Evolutionary conservation across 2,113 vertebrate genomes (phyloP).

Genomic region (Climacteris rufus): DNA sequence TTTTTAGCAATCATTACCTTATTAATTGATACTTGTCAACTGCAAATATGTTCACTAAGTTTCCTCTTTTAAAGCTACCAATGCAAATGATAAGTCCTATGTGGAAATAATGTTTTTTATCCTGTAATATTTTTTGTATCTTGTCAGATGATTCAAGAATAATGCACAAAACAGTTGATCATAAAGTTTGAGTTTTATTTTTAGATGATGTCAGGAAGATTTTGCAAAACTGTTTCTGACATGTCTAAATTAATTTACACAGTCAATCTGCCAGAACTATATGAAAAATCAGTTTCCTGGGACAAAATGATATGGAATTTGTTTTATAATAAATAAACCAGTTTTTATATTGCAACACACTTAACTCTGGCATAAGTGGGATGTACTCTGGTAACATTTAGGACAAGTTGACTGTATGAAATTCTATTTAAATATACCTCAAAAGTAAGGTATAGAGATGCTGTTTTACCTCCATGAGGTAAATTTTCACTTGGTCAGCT

Average conservation of each 20-base stretch:
- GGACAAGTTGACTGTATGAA: background rate
- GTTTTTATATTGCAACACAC: background rate
- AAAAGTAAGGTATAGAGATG: background rate
- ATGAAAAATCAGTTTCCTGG: background rate
- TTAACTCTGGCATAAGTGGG: background rate
- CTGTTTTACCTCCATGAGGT: background rate
- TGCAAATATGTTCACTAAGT: background rate
- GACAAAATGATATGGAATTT: background rate
- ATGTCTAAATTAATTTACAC: background rate
- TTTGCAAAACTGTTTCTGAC: background rate
- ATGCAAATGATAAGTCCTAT: background rate
- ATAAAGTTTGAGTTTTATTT: background rate
- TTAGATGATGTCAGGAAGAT: background rate
- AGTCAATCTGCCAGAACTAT: background rate
- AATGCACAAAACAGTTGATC: background rate
- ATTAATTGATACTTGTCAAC: background rate
- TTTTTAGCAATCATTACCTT: background rate
- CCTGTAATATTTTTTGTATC: background rate
- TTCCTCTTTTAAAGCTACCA: background rate
- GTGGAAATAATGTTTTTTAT: background rate
- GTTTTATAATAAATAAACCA: background rate
- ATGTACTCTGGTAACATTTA: background rate
- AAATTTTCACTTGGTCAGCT: background rate
- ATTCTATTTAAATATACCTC: background rate
- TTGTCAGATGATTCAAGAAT: background rate